Evolutionary conservation across 2,888 invertebrate genomes (phyloP), one percentile per base, ranked within the genome.

Genomic region (Melikaiella ostensackeni): DNA sequence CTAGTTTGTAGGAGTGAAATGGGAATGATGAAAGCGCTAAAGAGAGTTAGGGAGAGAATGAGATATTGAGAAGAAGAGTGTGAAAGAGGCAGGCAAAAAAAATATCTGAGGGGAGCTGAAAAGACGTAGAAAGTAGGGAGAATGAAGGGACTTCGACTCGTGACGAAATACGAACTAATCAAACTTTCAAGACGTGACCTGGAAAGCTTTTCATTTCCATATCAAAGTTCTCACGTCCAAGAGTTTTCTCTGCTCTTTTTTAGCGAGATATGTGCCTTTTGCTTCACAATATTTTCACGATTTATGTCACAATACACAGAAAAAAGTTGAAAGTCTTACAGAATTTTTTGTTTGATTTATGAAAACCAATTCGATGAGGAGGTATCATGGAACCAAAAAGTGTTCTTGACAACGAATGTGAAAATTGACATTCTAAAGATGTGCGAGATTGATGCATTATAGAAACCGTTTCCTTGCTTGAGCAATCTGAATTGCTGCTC

Each of bases 141-240:
- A 64, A 64, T 13, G 64, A 24, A 38, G 16, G 16, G 38, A 42
- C 42, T 42, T 42, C 24, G 42, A 64, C 42, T 64, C 38, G 64
- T 64, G 64, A 42, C 24, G 24, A 64, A 64, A 64, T 64, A 64
- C 42, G 42, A 64, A 64, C 42, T 64, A 64, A 64, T 64, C 64
- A 64, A 64, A 64, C 24, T 42, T 64, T 64, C 13, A 64, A 64
- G 42, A 42, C 42, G 24, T 42, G 38, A 42, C 64, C 42, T 64
- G 64, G 38, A 63, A 64, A 64, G 64, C 64, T 64, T 64, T 64
- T 64, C 38, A 64, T 64, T 64, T 64, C 24, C 42, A 64, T 64
- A 64, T 42, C 21, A 64, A 64, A 64, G 64, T 24, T 62, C 35
- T 63, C 35, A 38, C 21, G n/a, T 35, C 19, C 16, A 9, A 38